Evolutionary conservation across 1,140 invertebrate species (phyloP), one percentile per base, ranked within the genome.

Genomic region (Ceratosolen fusciceps): DNA sequence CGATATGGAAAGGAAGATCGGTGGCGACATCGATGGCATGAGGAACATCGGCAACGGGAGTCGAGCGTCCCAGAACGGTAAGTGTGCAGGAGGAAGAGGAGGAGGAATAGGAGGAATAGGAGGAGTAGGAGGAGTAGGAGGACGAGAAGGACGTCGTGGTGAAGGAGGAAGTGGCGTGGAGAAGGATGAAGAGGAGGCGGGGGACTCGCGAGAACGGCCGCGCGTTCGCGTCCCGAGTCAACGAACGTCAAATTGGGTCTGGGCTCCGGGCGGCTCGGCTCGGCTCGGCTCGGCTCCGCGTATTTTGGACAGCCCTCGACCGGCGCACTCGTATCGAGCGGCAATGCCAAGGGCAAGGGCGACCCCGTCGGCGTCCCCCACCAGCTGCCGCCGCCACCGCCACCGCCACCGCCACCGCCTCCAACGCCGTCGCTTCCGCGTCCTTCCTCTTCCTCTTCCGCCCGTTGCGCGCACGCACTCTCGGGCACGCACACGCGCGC

Each of bases 281-380:
- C 1, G 12, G 1, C n/a, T 34, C 1, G 72, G 8, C 3, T 2
- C 12, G 31, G 31, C 16, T 7, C 14, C n/a, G 31, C 24, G 60
- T 80, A 82, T 88, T 90, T 90, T 89, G 88, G 88, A 88, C 87
- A 90, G 84, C 88, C 88, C 89, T 89, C 37, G 49, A 14, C 19
- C 37, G 19, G 86, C 82, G 83, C 85, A 88, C 88, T 88, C 87
- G 89, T 90, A 90, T 90, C 87, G 90, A 90, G 90, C 89, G 90
- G 87, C 89, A 90, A 90, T 90, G 89, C 89, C 90, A 90, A 90
- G 90, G 90, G 89, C 90, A 90, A 90, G 88, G 90, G 89, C 89
- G 89, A 82, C 86, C 87, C 86, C 31, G 19, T 52, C 31, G 5
- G 7, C 16, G 10, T 12, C 84, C 85, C 43, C 54, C 49, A 65